phyloP scores from a whole-genome alignment of 2,113 vertebrate species.

The Cnemophilus loriae region DNA sequence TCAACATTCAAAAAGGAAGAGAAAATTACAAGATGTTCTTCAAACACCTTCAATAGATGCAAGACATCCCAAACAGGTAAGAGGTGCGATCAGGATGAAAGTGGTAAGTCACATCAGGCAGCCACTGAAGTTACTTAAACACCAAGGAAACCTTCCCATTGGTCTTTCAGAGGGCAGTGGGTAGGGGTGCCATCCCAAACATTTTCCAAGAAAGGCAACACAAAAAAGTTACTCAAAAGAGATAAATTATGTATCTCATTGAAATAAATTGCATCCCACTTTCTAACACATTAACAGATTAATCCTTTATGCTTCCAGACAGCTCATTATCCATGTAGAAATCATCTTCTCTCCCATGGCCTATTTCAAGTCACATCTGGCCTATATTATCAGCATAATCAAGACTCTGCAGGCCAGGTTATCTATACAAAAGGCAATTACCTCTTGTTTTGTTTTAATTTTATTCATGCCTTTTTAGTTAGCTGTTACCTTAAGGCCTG shows the following conservation, averaged over 20 bases:
- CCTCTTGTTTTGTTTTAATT: slow-evolving; percentile 3
- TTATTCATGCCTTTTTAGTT: background rate
- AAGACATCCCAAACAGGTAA: background rate
- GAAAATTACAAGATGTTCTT: background rate
- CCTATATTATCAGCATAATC: background rate
- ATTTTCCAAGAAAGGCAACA: background rate
- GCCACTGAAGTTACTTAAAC: background rate
- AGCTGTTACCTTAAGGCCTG: background rate
- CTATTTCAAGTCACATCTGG: slow-evolving; percentile 33
- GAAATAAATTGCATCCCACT: background rate
- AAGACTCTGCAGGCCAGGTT: background rate
- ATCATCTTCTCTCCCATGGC: background rate
- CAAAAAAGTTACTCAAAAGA: background rate
- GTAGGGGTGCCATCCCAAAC: background rate
- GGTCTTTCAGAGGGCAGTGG: background rate
- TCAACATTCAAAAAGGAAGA: background rate
- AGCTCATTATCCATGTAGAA: background rate
- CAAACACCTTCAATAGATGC: rapidly evolving
- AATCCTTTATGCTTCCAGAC: background rate
- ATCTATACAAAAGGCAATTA: slow-evolving; percentile 32
- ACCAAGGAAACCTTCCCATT: background rate
- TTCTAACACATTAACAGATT: background rate
- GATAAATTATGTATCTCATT: background rate
- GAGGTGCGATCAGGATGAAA: background rate
- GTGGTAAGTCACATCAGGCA: background rate